Conservation (phyloP, 2,888 invertebrate genomes). For the Brachypalpus laphriformis region DNA sequence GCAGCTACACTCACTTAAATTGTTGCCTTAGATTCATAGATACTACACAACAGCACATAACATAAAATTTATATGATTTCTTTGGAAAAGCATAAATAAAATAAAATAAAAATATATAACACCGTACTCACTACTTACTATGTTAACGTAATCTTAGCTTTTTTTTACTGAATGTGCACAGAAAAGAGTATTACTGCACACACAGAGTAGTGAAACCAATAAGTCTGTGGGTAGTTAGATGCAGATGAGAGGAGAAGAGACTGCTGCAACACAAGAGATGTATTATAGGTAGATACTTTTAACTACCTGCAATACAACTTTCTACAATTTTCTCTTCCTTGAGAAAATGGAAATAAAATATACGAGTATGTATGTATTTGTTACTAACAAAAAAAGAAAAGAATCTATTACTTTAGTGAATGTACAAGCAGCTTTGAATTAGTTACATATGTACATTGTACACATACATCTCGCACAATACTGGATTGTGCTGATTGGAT, state of each 20-base stretch:
- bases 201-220: background rate
- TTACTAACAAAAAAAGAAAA: background rate
- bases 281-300: conserved; percentile 52
- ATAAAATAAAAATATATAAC: conserved; percentile 1
- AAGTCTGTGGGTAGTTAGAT: conserved; percentile 46
- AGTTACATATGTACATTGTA: background rate
- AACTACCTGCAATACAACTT: conserved; percentile 68
- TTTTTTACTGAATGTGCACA: conserved; percentile 17
- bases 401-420: conserved; percentile 37
- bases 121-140: conserved; percentile 6
- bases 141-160: conserved; percentile 30
- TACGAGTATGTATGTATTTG: background rate
- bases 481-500: conserved; percentile 35
- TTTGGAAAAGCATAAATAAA: conserved; percentile 12
- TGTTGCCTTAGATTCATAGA: conserved; percentile 51
- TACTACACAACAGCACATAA: conserved; percentile 34
- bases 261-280: conserved; percentile 13
- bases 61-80: conserved; percentile 59
- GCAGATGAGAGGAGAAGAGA: conserved; percentile 42
- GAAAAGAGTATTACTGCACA: conserved; percentile 43
- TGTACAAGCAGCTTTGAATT: no score
- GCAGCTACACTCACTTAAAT: conserved; percentile 30
- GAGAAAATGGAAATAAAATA: conserved; percentile 49
- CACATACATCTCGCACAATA: conserved; percentile 3
- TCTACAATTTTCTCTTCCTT: conserved; percentile 74